phyloP scores from a whole-genome alignment of 35 echinoderm and acorn worm species.

The Lytechinus pictus region DNA sequence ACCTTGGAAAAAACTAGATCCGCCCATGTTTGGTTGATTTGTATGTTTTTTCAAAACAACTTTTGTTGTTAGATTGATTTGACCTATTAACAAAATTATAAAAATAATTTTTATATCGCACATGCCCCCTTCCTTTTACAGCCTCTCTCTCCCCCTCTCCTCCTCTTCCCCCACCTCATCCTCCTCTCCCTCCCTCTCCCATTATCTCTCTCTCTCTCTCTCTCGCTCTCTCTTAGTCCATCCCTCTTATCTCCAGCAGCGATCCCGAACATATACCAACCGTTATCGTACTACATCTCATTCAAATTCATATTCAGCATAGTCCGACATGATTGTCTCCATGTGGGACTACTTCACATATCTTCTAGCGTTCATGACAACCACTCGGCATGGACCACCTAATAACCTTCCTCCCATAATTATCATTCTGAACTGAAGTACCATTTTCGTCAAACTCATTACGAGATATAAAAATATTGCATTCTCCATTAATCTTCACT shows the following conservation, averaged over 20 bases:
- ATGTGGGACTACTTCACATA: neutral
- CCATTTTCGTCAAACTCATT: too few relatives aligned
- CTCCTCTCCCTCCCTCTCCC: neutral
- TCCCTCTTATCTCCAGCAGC: neutral
- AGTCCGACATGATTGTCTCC: neutral
- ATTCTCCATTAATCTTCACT: too few relatives aligned
- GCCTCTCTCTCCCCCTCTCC: neutral
- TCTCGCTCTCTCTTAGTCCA: neutral
- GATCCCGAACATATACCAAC: neutral
- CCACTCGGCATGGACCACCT: too few relatives aligned
- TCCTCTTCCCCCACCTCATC: neutral
- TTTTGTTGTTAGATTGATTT: too few relatives aligned
- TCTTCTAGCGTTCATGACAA: too few relatives aligned
- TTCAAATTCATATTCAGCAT: conserved; percentile 26
- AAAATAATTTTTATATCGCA: too few relatives aligned
- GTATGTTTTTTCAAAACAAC: too few relatives aligned
- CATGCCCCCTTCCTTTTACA: neutral
- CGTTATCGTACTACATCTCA: neutral
- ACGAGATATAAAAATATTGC: too few relatives aligned
- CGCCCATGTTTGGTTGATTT: too few relatives aligned
- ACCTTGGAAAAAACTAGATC: too few relatives aligned
- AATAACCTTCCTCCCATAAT: neutral
- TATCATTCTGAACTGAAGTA: neutral
- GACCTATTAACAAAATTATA: too few relatives aligned
- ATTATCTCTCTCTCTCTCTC: neutral